Evolutionary conservation across 92 coral and sea anemone species (phyloP).

Genomic region (Metridium senile): DNA sequence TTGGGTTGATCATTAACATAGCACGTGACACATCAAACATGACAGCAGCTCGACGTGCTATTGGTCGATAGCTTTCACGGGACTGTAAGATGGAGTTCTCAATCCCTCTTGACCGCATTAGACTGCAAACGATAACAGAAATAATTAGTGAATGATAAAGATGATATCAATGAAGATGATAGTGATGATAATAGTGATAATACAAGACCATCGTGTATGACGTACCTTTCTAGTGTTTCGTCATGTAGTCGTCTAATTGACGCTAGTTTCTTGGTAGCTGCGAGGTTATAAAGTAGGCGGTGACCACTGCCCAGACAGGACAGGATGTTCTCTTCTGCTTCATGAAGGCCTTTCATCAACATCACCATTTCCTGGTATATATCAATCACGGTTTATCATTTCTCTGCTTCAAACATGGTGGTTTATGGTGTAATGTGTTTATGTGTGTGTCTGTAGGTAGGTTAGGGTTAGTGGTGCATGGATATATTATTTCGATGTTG

Average conservation of each 20-base stretch:
- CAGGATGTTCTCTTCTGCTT: conserved; percentile 83
- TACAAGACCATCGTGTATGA: background rate
- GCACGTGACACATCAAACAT: conserved; percentile 94
- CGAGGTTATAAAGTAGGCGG: conserved; percentile 84
- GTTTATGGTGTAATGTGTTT: too few relatives aligned
- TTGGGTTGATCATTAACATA: conserved; percentile 85
- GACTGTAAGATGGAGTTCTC: conserved; percentile 96
- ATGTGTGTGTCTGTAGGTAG: background rate
- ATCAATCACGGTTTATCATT: background rate
- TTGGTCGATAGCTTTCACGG: conserved; percentile 99
- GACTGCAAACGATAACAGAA: conserved; percentile 35
- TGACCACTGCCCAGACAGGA: conserved; percentile 83
- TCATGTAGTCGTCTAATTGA: conserved; percentile 85
- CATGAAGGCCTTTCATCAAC: conserved; percentile 80
- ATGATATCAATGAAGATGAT: too few relatives aligned
- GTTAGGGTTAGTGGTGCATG: background rate
- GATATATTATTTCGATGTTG: background rate
- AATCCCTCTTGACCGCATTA: conserved; percentile 86
- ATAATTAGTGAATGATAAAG: background rate
- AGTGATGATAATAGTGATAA: background rate
- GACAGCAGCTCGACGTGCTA: conserved; percentile 99
- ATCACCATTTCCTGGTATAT: conserved; percentile 86
- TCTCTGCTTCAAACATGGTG: too few relatives aligned
- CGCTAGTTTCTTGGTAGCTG: conserved; percentile 90
- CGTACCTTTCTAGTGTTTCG: conserved; percentile 92